Evolutionary conservation across 2,888 invertebrate species (phyloP).

Genomic region (Anthophora plumipes): DNA sequence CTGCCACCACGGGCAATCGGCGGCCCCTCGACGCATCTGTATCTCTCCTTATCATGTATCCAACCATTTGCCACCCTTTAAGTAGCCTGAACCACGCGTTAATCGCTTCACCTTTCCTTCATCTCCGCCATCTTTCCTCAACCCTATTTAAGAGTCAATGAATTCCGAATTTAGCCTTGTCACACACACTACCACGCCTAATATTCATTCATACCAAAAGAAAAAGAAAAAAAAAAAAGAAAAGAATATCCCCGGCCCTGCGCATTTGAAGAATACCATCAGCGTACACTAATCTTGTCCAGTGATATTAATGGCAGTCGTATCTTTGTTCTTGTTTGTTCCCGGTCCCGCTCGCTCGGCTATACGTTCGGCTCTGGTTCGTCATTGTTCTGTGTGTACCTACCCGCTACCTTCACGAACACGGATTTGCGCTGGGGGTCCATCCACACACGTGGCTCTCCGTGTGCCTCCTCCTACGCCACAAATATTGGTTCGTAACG

Average conservation of each 20-base stretch:
- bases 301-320: conserved; percentile 85
- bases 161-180: conserved; percentile 41
- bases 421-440: conserved; percentile 85
- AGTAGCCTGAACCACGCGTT: not conserved
- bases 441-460: conserved; percentile 85
- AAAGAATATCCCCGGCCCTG: conserved; percentile 70
- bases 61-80: not conserved
- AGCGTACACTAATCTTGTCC: conserved; percentile 84
- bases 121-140: not conserved
- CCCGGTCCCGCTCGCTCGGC: conserved; percentile 85
- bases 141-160: conserved; percentile 28
- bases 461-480: conserved; percentile 83
- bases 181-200: conserved; percentile 29
- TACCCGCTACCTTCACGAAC: conserved; percentile 84
- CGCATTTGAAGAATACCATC: conserved; percentile 81
- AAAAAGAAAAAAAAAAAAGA: too few relatives aligned
- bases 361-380: conserved; percentile 84
- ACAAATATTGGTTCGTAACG: conserved; percentile 85
- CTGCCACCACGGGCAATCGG: conserved; percentile 40
- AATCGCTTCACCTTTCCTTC: conserved; percentile 5
- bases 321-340: conserved; percentile 85
- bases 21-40: conserved; percentile 53
- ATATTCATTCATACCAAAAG: conserved; percentile 28
- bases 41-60: conserved; percentile 35
- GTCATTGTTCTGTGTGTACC: conserved; percentile 85